phyloP scores from a whole-genome alignment of 1,140 invertebrate species.

The Drosophila nebulosa region DNA sequence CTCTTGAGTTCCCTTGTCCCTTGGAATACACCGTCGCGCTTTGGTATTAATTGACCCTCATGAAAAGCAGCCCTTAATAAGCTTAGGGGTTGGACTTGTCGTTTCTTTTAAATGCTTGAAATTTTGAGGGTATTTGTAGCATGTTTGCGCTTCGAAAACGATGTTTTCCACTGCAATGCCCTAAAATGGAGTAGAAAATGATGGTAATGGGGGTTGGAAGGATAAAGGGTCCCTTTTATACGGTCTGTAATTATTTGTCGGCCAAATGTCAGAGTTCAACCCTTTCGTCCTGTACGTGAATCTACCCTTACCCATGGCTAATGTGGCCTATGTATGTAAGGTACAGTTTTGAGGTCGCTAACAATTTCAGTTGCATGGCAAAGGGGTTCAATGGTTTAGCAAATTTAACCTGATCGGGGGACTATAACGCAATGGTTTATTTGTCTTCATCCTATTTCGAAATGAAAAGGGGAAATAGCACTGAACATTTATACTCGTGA shows the following conservation, averaged over 20 bases:
- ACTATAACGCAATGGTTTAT: background rate
- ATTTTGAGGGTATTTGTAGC: constrained; percentile 55
- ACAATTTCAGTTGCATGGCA: background rate
- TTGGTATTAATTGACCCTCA: background rate
- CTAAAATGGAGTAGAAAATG: constrained; percentile 53
- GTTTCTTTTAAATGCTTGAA: constrained; percentile 9
- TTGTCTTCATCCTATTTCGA: no score
- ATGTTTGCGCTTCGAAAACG: constrained; percentile 41
- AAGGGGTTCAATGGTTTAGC: background rate
- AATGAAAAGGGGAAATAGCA: no score
- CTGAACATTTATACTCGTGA: no score
- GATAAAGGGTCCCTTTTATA: constrained; percentile 7
- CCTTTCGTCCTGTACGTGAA: constrained; percentile 16
- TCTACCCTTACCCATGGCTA: background rate
- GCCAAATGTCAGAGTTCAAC: constrained; percentile 32
- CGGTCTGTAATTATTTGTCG: background rate
- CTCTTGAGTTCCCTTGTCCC: background rate
- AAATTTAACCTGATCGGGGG: background rate
- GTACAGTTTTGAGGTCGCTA: constrained; percentile 37
- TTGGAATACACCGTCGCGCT: background rate
- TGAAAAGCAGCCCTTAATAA: constrained; percentile 39
- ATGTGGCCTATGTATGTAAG: background rate
- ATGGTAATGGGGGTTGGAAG: constrained; percentile 7
- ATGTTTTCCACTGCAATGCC: background rate
- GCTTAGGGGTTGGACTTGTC: constrained; percentile 44